These are phyloP conservation scores for Trissolcus basalis DNA, from an alignment of 1,140 invertebrate genomes.

Conservation along the genomic window DNA sequence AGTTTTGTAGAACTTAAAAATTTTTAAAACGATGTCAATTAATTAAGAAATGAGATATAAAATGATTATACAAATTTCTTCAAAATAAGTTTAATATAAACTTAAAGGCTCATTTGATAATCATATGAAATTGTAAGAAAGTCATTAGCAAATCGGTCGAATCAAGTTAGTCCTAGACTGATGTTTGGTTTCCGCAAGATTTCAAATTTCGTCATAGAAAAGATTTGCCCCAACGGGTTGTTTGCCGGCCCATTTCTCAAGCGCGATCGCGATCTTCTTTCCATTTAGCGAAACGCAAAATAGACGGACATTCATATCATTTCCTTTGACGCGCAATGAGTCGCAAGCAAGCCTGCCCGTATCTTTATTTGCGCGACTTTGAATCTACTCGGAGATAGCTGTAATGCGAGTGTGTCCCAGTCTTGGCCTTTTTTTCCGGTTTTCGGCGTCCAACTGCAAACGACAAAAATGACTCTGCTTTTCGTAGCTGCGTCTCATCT, in stretches of 20 bases:
- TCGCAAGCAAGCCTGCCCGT: constrained; percentile 69
- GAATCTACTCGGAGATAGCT: constrained; percentile 71
- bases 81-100: too few relatives aligned
- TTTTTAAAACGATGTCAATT: too few relatives aligned
- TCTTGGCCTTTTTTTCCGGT: constrained; percentile 49
- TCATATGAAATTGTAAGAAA: too few relatives aligned
- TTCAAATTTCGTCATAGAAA: not conserved
- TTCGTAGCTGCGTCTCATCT: not conserved
- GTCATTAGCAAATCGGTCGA: too few relatives aligned
- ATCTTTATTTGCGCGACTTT: constrained; percentile 73
- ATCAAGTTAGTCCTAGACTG: constrained; percentile 12
- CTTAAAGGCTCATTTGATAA: too few relatives aligned
- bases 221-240: constrained; percentile 28
- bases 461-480: constrained; percentile 31
- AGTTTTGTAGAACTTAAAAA: too few relatives aligned
- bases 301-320: constrained; percentile 69
- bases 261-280: constrained; percentile 33
- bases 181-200: constrained; percentile 1
- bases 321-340: constrained; percentile 71
- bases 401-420: constrained; percentile 52
- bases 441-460: constrained; percentile 15
- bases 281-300: constrained; percentile 54
- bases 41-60: too few relatives aligned
- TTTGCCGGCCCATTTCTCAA: constrained; percentile 50
- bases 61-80: too few relatives aligned